Conservation (phyloP, 2,113 vertebrate genomes). For the Gorilla gorilla region DNA sequence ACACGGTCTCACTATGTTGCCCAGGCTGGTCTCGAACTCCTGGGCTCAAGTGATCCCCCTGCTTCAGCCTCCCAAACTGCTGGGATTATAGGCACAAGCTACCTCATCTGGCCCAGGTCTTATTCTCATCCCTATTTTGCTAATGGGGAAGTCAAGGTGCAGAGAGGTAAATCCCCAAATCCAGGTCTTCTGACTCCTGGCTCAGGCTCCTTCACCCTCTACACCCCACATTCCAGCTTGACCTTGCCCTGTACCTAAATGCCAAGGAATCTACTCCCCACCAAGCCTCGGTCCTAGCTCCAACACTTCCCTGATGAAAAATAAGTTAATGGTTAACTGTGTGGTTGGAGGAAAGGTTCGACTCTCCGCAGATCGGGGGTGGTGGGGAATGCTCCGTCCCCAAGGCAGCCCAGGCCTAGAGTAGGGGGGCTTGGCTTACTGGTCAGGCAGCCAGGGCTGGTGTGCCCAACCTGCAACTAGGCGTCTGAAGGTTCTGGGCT, state of each 20-base stretch:
- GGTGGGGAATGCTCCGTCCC: background rate
- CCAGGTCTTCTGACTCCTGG: background rate
- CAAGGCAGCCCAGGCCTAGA: background rate
- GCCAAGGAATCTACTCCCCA: background rate
- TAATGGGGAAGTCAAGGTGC: background rate
- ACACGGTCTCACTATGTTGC: too few species aligned
- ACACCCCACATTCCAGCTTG: background rate
- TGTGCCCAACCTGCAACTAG: background rate
- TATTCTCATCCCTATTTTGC: accelerated
- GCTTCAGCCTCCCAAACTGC: too few species aligned
- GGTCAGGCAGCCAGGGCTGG: background rate
- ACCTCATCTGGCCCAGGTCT: background rate
- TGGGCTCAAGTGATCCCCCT: too few species aligned
- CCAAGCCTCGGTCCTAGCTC: background rate
- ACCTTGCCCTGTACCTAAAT: background rate
- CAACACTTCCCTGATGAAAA: background rate
- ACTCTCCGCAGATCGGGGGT: background rate
- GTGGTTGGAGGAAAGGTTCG: accelerated
- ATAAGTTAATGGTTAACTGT: background rate
- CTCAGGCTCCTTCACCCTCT: background rate
- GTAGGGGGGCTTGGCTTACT: background rate
- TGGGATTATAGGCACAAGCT: too few species aligned
- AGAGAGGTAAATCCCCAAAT: background rate
- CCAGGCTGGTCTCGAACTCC: too few species aligned
- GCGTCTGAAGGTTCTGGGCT: background rate